Percentiles rank a stretch among this genome's conserved stretches.
phyloP scores from a whole-genome alignment of 1,140 invertebrate species.

The Drusus annulatus region DNA sequence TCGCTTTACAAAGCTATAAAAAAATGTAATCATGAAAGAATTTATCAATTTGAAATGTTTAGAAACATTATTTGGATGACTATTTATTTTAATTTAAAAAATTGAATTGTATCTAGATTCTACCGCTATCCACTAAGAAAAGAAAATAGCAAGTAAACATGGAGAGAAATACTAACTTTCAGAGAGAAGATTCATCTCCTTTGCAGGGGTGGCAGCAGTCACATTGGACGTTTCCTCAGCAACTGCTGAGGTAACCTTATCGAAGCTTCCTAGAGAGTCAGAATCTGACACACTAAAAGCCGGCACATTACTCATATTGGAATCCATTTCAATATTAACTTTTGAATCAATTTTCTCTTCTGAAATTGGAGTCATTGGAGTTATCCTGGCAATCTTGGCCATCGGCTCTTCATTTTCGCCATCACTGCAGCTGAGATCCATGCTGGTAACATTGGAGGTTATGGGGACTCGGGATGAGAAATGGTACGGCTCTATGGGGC shows the following conservation, averaged over 20 bases:
- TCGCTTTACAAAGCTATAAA: background rate
- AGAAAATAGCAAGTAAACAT: background rate
- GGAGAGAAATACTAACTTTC: background rate
- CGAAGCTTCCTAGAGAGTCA: background rate
- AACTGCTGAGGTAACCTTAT: background rate
- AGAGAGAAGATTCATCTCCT: background rate
- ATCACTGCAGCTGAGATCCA: conserved; percentile 15
- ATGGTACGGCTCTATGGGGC: background rate
- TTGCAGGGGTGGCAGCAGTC: background rate
- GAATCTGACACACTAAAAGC: conserved; percentile 1
- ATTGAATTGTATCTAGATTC: background rate
- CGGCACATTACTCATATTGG: too few species aligned
- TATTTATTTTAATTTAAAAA: too few species aligned
- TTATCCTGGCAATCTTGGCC: background rate
- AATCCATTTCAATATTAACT: too few species aligned
- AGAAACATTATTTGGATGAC: background rate
- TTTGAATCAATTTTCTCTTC: too few species aligned
- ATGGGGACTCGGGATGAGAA: background rate
- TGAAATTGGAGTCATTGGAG: too few species aligned
- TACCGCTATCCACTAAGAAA: background rate
- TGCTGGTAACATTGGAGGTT: background rate
- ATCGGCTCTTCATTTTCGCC: background rate
- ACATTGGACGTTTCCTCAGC: background rate
- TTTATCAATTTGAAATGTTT: background rate
- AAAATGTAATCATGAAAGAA: background rate